Evolutionary conservation across 2,113 vertebrate species (phyloP), one percentile per base, ranked within the genome.

Genomic region (Thalassarche chlororhynchos): DNA sequence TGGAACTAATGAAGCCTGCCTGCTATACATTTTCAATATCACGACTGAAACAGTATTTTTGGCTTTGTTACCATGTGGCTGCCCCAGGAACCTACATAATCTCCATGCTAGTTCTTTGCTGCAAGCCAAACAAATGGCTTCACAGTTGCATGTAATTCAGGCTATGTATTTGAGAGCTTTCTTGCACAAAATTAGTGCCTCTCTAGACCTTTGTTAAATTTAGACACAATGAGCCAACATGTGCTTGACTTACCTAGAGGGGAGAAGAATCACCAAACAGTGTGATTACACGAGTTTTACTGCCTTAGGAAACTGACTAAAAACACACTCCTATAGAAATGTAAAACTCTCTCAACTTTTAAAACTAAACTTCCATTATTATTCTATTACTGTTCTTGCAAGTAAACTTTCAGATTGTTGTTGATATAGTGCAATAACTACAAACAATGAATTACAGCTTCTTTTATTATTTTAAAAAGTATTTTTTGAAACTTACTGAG

Each of bases 401-500:
- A 83, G 17, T 65, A 70, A 78, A 68, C 14, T 40, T 95, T 91
- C 32, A 77, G n/a, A 86, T 70, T 52, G 58, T 29, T 94, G 25
- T 21, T 93, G 14, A 71, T 62, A 64, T 1, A 71, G 6, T 49
- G 47, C 55, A 93, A 2, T 55, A 60, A 89, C 6, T 54, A 82
- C 14, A 77, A 69, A 44, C 17, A 95, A 76, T 49, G 17, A 93
- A 64, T 79, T 69, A 74, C 17, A 83, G 34, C 19, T 90, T n/a
- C 17, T 80, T 68, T 64, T 34, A 46, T n/a, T 66, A 92, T 64
- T 97, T 91, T 87, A 36, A 42, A 42, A 96, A 93, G n/a, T 72
- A 54, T 60, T 91, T 95, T 96, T 96, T 93, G 79, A 86, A 91
- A 98, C 99, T 99, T 98, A 99, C 99, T 8, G 99, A 99, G 95